These are phyloP conservation scores for Helicolenus hilgendorfi DNA, from an alignment of 2,797 vertebrate species.

Conservation along the genomic window DNA sequence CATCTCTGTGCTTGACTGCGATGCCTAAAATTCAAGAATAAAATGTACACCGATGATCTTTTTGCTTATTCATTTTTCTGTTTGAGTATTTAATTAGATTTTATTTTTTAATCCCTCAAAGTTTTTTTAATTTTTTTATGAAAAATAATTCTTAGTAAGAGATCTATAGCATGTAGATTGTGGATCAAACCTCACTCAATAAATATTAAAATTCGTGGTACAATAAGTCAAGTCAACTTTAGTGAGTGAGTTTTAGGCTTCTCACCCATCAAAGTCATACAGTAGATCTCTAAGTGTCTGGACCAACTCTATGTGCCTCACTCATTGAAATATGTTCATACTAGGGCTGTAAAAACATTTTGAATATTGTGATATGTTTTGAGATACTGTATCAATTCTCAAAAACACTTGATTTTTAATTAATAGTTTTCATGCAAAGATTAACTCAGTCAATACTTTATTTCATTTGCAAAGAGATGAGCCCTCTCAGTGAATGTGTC, in stretches of 20 bases:
- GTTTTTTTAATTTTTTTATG: not conserved
- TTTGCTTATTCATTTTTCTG: not conserved
- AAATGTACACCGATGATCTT: conserved; percentile 13
- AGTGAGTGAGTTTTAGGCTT: not conserved
- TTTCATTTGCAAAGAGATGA: too few species aligned
- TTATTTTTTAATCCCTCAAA: not conserved
- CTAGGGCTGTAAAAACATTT: too few species aligned
- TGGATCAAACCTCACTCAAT: not conserved
- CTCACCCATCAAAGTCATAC: rapidly evolving
- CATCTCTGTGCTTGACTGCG: not conserved
- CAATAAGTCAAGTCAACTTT: not conserved
- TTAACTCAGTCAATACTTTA: too few species aligned
- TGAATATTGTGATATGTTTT: too few species aligned
- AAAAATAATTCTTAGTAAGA: not conserved
- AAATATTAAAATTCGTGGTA: not conserved
- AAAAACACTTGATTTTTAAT: too few species aligned
- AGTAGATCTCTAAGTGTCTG: not conserved
- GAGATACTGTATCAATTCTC: too few species aligned
- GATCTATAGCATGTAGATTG: not conserved
- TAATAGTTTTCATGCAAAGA: too few species aligned
- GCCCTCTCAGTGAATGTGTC: too few species aligned
- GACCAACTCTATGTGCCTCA: not conserved
- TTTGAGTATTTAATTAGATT: not conserved
- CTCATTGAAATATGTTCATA: not conserved
- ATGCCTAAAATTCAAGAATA: conserved; percentile 48